Evolutionary conservation across 2,113 vertebrate genomes (phyloP), one percentile per base, ranked within the genome.

Genomic region (Dromiciops gliroides): DNA sequence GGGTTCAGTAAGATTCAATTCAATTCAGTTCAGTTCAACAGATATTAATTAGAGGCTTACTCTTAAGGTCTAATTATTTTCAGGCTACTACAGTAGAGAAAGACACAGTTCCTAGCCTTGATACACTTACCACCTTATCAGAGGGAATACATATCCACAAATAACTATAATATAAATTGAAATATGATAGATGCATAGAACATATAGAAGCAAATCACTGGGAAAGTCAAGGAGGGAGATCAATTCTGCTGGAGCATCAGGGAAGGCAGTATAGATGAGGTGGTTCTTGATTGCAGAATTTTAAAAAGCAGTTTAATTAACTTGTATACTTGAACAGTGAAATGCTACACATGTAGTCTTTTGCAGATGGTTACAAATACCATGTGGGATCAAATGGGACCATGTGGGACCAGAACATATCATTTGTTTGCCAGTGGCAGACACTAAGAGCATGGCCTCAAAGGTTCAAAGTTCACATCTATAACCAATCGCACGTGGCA

Each of bases 361-460:
- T 83, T 83, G 44, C 1, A 83, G 67, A 83, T 44, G 16, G 19
- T 44, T 44, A 83, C n/a, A 22, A 44, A 44, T 44, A 83, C 7
- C n/a, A 75, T 19, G 3, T 83, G 16, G 19, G 56, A 67, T 12
- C 31, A 37, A 37, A 31, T 37, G 31, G 31, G 22, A 2, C 22
- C 5, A 83, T 52, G 31, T 10, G 16, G 14, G 26, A 19, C 14
- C 23, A 56, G 31, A 28, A 7, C 50, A 14, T 22, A 0, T 0
- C 37, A 8, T 7, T 16, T 10, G 31, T 23, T 25, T 31, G 28
- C 51, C 10, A 1, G 31, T 0, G 6, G 3, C 9, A 1, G 6
- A 5, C 5, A 0, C n/a, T 22, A 83, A n/a, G 28, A 12, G 0
- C n/a, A 83, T 44, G n/a, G 19, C 16, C 19, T 83, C 67, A 83